Percentiles rank a stretch among this genome's conserved stretches.
phyloP scores from a whole-genome alignment of 1,140 invertebrate species.

The Drosophila nigromelanica region DNA sequence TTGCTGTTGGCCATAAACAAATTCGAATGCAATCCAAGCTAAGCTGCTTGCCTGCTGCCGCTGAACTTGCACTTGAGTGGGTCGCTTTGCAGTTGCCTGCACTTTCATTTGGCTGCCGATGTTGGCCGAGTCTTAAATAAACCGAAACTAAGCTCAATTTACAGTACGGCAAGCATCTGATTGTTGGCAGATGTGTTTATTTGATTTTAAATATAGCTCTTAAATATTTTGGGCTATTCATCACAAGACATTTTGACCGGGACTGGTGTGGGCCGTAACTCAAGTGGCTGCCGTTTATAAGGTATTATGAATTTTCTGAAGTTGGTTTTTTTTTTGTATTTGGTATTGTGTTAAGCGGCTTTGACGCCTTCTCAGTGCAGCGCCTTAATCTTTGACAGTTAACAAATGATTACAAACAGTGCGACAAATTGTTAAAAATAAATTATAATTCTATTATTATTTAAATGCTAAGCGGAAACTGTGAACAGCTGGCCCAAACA shows the following conservation, averaged over 20 bases:
- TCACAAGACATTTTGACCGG: conserved; percentile 53
- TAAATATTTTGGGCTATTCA: conserved; percentile 77
- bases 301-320: conserved; percentile 46
- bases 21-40: conserved; percentile 59
- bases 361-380: conserved; percentile 61
- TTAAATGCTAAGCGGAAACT: conserved; percentile 75
- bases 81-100: conserved; percentile 63
- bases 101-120: conserved; percentile 50
- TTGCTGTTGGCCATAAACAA: conserved; percentile 74
- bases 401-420: conserved; percentile 81
- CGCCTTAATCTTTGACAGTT: conserved; percentile 61
- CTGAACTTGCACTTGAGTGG: conserved; percentile 62
- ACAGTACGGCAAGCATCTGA: conserved; percentile 78
- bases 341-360: conserved; percentile 58
- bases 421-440: conserved; percentile 80
- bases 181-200: conserved; percentile 77
- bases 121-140: conserved; percentile 60
- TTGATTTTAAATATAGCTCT: conserved; percentile 81
- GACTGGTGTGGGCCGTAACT: conserved; percentile 16
- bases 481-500: conserved; percentile 56
- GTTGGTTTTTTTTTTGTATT: conserved; percentile 7
- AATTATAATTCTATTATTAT: conserved; percentile 81
- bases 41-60: conserved; percentile 60
- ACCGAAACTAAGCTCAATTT: conserved; percentile 76
- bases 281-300: conserved; percentile 49